Conservation (phyloP, 2,797 vertebrate species). For the Trematomus bernacchii region DNA sequence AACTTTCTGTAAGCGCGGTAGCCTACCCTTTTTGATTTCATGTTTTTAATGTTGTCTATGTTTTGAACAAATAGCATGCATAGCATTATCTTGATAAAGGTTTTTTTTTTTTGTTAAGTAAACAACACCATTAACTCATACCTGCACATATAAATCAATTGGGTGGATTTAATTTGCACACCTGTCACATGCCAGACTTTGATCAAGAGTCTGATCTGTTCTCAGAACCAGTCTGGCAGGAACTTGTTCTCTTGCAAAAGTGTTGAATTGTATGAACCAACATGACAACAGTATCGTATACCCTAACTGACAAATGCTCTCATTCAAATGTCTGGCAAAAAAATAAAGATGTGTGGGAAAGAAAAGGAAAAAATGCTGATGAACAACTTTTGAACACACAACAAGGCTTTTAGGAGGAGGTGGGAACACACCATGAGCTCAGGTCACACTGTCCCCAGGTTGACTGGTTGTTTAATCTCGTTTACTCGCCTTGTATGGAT, state of each 20-base stretch:
- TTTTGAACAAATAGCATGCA: background rate
- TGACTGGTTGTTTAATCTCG: slow-evolving; percentile 20
- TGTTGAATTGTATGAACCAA: slow-evolving; percentile 60
- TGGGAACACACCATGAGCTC: slow-evolving; percentile 50
- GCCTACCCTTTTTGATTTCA: background rate
- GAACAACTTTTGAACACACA: slow-evolving; percentile 49
- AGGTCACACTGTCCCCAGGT: slow-evolving; percentile 49
- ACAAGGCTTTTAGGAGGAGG: slow-evolving; percentile 33
- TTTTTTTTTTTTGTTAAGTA: background rate
- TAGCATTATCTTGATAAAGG: background rate
- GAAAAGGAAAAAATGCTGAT: slow-evolving; percentile 59
- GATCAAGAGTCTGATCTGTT: slow-evolving; percentile 19
- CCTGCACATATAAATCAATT: background rate
- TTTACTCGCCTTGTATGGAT: slow-evolving; percentile 37
- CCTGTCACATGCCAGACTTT: slow-evolving; percentile 7
- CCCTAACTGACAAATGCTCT: slow-evolving; percentile 44
- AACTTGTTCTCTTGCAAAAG: slow-evolving; percentile 39
- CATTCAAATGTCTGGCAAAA: slow-evolving; percentile 24
- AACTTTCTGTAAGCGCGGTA: background rate
- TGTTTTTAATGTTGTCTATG: background rate
- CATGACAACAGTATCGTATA: slow-evolving; percentile 68
- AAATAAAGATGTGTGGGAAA: slow-evolving; percentile 58
- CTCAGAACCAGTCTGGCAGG: slow-evolving; percentile 76
- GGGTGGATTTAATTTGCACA: background rate
- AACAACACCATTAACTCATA: background rate